Evolutionary conservation across 1,140 invertebrate genomes (phyloP), one percentile per base, ranked within the genome.

Genomic region (Daktulosphaira vitifoliae): DNA sequence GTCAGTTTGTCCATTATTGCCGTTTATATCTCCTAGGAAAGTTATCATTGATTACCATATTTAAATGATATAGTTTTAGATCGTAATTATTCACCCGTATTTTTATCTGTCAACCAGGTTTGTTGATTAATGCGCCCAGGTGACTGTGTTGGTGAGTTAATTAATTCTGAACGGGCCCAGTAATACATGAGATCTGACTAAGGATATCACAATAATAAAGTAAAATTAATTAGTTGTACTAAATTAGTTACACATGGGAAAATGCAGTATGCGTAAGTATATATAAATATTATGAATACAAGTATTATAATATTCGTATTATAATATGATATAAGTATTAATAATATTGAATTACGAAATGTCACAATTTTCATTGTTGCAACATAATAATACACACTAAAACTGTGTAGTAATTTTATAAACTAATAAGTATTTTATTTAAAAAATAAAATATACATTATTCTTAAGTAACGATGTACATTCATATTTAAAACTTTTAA

Each of bases 131-230:
- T 71, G 69, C 83, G 81, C 37, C 87, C 86, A 3, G 88, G 88
- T n/a, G 85, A 84, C 22, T 82, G 77, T 20, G 84, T 80, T 68
- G 82, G 78, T 18, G 81, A 78, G n/a, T 78, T 74, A 29, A 83
- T 81, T 23, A 79, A 74, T 73, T 91, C 87, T 52, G 85, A 85
- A 72, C 90, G 84, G 22, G 85, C 82, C 90, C 90, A 92, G 72
- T 86, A 89, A 74, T 93, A 92, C 84, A 90, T 89, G 70, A 88
- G 79, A 73, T 89, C 87, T 56, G 87, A 83, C 90, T 93, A 75
- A 38, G 82, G 80, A 70, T 65, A 69, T 67, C 68, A 69, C 44
- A 68, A 64, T 46, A 50, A 66, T 54, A n/a, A n/a, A n/a, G n/a
- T n/a, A 66, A 59, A 22, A 44, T 66, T 46, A 42, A 56, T 59